Base-by-base conservation (phyloP, 2,888 invertebrate species). In the Pandemis corylana region DNA sequence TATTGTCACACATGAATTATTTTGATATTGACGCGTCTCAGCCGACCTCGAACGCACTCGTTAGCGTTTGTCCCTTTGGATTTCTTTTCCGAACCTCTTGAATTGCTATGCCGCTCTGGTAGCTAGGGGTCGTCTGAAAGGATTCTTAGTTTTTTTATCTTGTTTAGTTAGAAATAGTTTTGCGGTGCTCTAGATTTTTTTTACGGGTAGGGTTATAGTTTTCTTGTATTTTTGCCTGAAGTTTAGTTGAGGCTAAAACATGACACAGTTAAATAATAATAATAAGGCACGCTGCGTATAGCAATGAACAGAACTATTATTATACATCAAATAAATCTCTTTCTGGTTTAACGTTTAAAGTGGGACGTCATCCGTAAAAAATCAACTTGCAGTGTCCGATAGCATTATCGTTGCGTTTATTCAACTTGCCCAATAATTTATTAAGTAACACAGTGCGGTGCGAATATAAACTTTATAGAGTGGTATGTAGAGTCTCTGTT, bases 1-100 rank as follows among this genome's bases (percentile, higher is more conserved):
- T 93, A 93, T 92, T 91, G 91, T 91, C 90, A 91, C 91, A 91
- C 92, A 89, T 91, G 92, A 92, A 90, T 92, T 91, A 92, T 92
- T 91, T 91, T 89, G 89, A 88, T 90, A 92, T 91, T 88, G 91
- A 89, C 88, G 89, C 87, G 85, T 79, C 82, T 71, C 78, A 76
- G 79, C 78, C 80, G 77, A 76, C 80, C 77, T 81, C 80, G 68
- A 75, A 68, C 80, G 77, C 78, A 78, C 77, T 81, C 78, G 80
- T 80, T 81, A 81, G 79, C 68, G 72, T 71, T 64, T 59, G 78
- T 80, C 81, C 80, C 81, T 79, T 80, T 75, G 78, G 79, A 76
- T 80, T 79, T 81, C 79, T 82, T 83, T 78, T 72, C 71, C 72
- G 71, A 75, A 71, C 69, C 74, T 75, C 66, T 44, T 61, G 64